phyloP scores from a whole-genome alignment of 2,888 invertebrate genomes.

The Spatulosminthurus flaviceps region DNA sequence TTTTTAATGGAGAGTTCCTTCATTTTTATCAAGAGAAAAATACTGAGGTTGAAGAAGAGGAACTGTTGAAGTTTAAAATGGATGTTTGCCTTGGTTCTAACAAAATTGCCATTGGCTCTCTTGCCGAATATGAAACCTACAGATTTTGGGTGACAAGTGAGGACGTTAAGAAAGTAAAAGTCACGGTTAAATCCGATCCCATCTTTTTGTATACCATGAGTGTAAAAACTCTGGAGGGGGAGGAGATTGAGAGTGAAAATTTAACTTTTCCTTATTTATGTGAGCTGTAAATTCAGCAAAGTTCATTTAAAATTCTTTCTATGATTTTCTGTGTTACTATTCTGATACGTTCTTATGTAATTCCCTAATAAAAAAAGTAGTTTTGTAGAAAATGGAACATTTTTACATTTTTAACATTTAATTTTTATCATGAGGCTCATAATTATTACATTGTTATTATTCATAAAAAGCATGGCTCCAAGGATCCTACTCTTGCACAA shows the following conservation, averaged over 20 bases:
- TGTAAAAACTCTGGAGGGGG: background rate
- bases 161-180: background rate
- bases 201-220: background rate
- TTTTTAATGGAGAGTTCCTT: background rate
- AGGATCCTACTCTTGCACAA: too few species aligned
- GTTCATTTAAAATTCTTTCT: too few species aligned
- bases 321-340: too few species aligned
- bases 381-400: too few species aligned
- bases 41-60: background rate
- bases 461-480: too few species aligned
- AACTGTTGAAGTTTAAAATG: background rate
- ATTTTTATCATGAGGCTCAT: too few species aligned
- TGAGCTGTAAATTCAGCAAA: background rate
- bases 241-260: background rate
- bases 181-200: background rate
- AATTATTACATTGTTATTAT: too few species aligned
- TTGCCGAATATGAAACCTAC: background rate
- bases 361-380: too few species aligned
- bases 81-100: background rate
- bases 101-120: background rate
- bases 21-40: conserved; percentile 14
- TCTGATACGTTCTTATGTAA: too few species aligned
- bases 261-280: conserved; percentile 4
- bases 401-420: too few species aligned
- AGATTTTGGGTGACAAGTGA: background rate